phyloP scores from a whole-genome alignment of 2,113 vertebrate species.

The Nibea coibor region DNA sequence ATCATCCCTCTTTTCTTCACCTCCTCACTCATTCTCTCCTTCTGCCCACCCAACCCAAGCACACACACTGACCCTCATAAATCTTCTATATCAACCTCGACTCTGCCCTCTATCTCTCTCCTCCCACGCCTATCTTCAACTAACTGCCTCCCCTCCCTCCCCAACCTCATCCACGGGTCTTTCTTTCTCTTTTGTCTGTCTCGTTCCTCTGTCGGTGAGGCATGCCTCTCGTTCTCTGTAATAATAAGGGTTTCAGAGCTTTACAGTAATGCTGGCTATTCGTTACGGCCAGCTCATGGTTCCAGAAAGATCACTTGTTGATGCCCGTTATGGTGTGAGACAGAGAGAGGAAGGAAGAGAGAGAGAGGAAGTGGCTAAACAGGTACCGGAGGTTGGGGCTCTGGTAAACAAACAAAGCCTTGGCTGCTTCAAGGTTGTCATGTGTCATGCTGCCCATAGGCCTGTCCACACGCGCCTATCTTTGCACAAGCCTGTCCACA shows the following conservation, averaged over 20 bases:
- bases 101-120: constrained; percentile 47
- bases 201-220: constrained; percentile 46
- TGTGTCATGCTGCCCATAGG: constrained; percentile 65
- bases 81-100: constrained; percentile 44
- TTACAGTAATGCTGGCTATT: constrained; percentile 35
- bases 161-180: constrained; percentile 9
- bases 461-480: constrained; percentile 52
- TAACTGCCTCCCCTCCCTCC: constrained; percentile 7
- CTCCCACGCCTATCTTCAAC: constrained; percentile 14
- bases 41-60: background rate
- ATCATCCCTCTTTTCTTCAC: background rate
- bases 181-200: constrained; percentile 32
- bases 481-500: constrained; percentile 60
- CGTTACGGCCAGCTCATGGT: constrained; percentile 39
- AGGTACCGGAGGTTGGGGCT: constrained; percentile 9
- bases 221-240: constrained; percentile 45
- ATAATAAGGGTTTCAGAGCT: constrained; percentile 65
- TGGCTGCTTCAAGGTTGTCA: constrained; percentile 67
- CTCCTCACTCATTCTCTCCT: background rate
- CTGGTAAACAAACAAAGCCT: constrained; percentile 58
- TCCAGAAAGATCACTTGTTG: constrained; percentile 65
- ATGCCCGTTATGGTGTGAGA: constrained; percentile 39
- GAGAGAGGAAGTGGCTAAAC: constrained; percentile 14
- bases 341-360: constrained; percentile 10
- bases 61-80: constrained; percentile 33